Evolutionary conservation across 1,140 invertebrate species (phyloP).

Genomic region (Oedothorax gibbosus): DNA sequence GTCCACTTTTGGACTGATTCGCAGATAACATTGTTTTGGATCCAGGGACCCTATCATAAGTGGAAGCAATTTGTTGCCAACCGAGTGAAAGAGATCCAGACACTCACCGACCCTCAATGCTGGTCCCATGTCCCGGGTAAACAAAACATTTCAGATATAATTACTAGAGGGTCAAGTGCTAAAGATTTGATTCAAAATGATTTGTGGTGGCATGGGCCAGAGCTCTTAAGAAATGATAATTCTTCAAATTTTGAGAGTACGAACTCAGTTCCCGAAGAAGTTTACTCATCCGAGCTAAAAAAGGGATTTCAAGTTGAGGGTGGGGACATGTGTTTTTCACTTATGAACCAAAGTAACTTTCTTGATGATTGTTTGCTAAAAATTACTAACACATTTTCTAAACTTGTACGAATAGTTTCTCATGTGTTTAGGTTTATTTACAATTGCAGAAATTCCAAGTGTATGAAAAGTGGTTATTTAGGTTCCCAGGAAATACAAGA

Average conservation of each 20-base stretch:
- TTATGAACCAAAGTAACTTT: background rate
- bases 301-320: background rate
- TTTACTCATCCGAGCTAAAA: background rate
- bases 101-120: background rate
- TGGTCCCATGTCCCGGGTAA: conserved; percentile 1
- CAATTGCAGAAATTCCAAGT: background rate
- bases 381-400: background rate
- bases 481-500: background rate
- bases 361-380: background rate
- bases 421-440: background rate
- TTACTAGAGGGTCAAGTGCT: conserved; percentile 21
- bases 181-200: background rate
- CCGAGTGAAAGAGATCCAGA: conserved; percentile 14
- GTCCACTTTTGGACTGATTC: conserved; percentile 67
- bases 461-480: background rate
- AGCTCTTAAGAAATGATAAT: conserved; percentile 22
- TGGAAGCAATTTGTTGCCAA: conserved; percentile 58
- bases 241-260: background rate
- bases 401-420: background rate
- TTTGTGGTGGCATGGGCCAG: conserved; percentile 18
- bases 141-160: background rate
- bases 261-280: background rate
- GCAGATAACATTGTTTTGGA: conserved; percentile 66
- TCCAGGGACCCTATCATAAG: conserved; percentile 64
- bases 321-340: background rate